Conservation (phyloP, 1,140 invertebrate species). For the Bombus ignitus region DNA sequence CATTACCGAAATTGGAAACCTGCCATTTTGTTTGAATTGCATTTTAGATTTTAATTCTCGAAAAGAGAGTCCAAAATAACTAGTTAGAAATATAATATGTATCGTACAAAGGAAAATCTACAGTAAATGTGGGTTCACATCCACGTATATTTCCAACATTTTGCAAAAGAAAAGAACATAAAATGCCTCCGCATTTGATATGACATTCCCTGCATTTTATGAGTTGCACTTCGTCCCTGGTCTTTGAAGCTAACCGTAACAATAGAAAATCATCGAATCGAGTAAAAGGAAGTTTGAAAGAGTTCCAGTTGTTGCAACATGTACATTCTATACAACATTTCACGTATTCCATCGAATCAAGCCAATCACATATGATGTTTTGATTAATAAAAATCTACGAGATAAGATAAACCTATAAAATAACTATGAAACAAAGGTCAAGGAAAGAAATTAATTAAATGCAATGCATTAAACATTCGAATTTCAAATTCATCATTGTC, state of each 20-base stretch:
- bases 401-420: too few species aligned
- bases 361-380: neutral
- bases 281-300: neutral
- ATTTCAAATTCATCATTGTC: too few species aligned
- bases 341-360: neutral
- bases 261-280: conserved; percentile 9
- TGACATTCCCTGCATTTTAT: conserved; percentile 2
- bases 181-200: conserved; percentile 1
- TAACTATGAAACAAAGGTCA: too few species aligned
- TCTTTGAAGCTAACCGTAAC: conserved; percentile 6
- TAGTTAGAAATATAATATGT: neutral
- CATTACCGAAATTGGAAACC: neutral
- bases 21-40: neutral
- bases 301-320: neutral
- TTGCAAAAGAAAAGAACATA: neutral
- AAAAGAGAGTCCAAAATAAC: neutral
- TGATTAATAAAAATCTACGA: neutral
- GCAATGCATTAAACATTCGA: too few species aligned
- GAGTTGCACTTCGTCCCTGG: neutral
- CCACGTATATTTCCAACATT: neutral
- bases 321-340: neutral
- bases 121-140: neutral
- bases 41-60: neutral
- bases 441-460: too few species aligned
- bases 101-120: neutral